Percentiles rank a stretch among this genome's conserved stretches.
Evolutionary conservation across 2,113 vertebrate genomes (phyloP).

Genomic region (Sprattus sprattus): DNA sequence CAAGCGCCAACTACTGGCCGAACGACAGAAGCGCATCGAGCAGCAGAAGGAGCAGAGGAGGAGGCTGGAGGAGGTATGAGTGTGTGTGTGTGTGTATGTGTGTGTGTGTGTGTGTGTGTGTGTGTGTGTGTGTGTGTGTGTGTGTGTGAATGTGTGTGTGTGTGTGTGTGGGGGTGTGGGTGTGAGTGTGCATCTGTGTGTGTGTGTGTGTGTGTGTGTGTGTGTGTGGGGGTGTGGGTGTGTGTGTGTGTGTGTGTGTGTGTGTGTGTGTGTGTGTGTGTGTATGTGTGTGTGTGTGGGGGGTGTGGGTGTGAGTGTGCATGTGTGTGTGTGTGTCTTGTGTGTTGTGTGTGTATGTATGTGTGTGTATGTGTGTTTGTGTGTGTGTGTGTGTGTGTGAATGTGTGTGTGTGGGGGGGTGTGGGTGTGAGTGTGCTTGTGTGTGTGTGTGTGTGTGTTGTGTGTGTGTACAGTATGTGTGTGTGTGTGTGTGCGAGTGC

Average conservation of each 20-base stretch:
- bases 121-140: background rate
- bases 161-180: background rate
- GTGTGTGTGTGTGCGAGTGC: slow-evolving; percentile 55
- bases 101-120: slow-evolving; percentile 10
- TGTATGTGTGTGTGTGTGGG: background rate
- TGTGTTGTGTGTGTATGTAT: background rate
- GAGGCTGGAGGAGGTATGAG: slow-evolving; percentile 87
- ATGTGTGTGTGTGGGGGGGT: background rate
- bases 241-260: background rate
- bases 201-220: background rate
- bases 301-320: background rate
- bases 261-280: background rate
- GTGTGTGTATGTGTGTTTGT: background rate
- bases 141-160: background rate
- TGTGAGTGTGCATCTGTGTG: no score
- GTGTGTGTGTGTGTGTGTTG: background rate
- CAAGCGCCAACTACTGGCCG: slow-evolving; percentile 92
- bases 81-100: slow-evolving; percentile 17
- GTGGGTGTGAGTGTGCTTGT: background rate
- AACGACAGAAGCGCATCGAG: slow-evolving; percentile 93
- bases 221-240: background rate
- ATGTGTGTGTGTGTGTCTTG: background rate
- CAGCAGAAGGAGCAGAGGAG: slow-evolving; percentile 96
- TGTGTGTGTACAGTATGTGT: no score
- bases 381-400: background rate